A percentile compares a stretch with the other conserved stretches of the same genome.
These are phyloP conservation scores for Lepidocyrtoides sp. DNA, from an alignment of 2,888 invertebrate species.

Conservation along the genomic window DNA sequence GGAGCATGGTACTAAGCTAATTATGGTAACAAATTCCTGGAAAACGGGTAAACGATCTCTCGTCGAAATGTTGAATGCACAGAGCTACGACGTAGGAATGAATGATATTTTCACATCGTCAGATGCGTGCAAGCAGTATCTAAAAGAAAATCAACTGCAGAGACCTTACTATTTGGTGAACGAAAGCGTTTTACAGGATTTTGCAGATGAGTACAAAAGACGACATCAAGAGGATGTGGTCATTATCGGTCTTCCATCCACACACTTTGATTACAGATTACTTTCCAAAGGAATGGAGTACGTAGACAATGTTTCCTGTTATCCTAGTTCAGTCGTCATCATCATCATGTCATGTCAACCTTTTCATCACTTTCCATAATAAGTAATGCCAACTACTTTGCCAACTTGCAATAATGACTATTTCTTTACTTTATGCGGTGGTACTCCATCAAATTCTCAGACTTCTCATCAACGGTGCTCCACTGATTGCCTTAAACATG, in stretches of 20 bases:
- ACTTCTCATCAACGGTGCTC: slow-evolving; percentile 54
- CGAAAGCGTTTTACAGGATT: slow-evolving; percentile 65
- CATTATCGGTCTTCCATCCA: slow-evolving; percentile 72
- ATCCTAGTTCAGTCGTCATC: too few relatives aligned
- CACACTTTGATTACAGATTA: slow-evolving; percentile 70
- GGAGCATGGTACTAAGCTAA: not conserved
- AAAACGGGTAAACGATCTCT: slow-evolving; percentile 34
- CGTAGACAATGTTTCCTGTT: not conserved
- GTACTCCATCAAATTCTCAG: too few relatives aligned
- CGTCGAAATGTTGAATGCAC: not conserved
- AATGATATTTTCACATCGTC: slow-evolving; percentile 71
- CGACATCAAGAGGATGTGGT: slow-evolving; percentile 52
- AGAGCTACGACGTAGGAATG: slow-evolving; percentile 39
- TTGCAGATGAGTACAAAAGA: slow-evolving; percentile 38
- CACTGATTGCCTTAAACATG: slow-evolving; percentile 64
- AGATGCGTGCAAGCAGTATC: slow-evolving; percentile 70
- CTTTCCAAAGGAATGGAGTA: slow-evolving; percentile 74
- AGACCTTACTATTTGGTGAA: slow-evolving; percentile 60
- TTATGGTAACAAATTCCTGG: slow-evolving; percentile 67
- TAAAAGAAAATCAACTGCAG: slow-evolving; percentile 49
- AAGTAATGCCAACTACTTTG: too few relatives aligned
- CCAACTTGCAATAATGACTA: too few relatives aligned
- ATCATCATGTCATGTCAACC: too few relatives aligned
- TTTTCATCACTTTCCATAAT: too few relatives aligned
- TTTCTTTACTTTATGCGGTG: too few relatives aligned